These are phyloP conservation scores for Dreissena polymorpha DNA, from an alignment of 1,140 invertebrate genomes.

Conservation along the genomic window DNA sequence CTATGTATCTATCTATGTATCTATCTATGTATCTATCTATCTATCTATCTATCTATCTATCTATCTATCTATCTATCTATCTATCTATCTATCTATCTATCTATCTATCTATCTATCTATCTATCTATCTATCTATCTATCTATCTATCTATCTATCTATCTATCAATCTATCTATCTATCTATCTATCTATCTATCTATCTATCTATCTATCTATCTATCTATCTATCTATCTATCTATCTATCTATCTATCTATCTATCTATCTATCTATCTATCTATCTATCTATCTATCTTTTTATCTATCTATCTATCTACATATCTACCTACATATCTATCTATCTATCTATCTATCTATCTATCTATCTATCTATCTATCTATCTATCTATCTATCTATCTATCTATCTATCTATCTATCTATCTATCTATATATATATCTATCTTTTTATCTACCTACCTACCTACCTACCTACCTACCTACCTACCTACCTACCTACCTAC, in stretches of 20 bases:
- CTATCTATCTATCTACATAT: neutral
- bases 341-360: conserved; percentile 3
- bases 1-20: no score
- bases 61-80: no score
- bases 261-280: conserved; percentile 3
- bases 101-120: no score
- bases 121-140: no score
- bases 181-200: conserved; percentile 3
- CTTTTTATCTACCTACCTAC: neutral
- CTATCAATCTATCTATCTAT: conserved; percentile 1
- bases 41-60: no score
- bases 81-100: no score
- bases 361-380: conserved; percentile 3
- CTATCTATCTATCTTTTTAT: no score
- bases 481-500: neutral
- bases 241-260: conserved; percentile 3
- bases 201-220: conserved; percentile 3
- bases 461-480: neutral
- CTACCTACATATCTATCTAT: neutral
- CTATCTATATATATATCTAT: neutral
- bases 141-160: conserved; percentile 3
- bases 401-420: conserved; percentile 3
- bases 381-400: conserved; percentile 3
- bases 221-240: conserved; percentile 3
- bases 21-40: no score